Percentiles rank a stretch among this genome's conserved stretches.
Conservation (phyloP, 2,888 invertebrate species). For the Orthosia gracilis region DNA sequence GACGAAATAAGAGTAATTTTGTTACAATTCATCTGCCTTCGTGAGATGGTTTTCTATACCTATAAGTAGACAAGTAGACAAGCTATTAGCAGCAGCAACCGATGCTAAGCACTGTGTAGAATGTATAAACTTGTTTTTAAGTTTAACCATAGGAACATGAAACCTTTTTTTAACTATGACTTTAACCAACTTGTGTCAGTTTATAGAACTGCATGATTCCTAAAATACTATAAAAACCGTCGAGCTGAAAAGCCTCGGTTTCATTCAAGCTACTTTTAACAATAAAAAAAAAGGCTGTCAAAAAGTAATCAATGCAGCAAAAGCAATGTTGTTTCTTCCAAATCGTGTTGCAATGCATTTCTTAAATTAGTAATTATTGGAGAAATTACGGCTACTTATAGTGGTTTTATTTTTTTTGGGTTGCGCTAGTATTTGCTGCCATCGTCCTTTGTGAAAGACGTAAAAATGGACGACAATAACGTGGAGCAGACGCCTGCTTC, state of each 20-base stretch:
- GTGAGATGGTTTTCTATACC: no score
- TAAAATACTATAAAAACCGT: no score
- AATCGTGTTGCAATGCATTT: constrained; percentile 15
- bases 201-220: no score
- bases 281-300: constrained; percentile 31
- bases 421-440: neutral
- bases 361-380: constrained; percentile 9
- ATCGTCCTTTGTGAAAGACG: constrained; percentile 26
- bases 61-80: neutral
- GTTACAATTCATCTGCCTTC: no score
- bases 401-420: neutral
- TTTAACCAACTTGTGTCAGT: no score
- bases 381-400: neutral
- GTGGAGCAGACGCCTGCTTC: constrained; percentile 93
- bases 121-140: no score
- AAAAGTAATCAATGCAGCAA: constrained; percentile 29
- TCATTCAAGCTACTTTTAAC: fast-evolving
- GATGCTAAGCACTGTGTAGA: neutral
- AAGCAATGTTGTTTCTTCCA: constrained; percentile 34
- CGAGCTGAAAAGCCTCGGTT: constrained; percentile 17
- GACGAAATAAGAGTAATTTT: no score
- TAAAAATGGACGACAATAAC: constrained; percentile 88
- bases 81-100: neutral
- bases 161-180: no score
- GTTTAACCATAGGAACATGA: no score